phyloP scores from a whole-genome alignment of 2,797 vertebrate species.

The Mallotus villosus region DNA sequence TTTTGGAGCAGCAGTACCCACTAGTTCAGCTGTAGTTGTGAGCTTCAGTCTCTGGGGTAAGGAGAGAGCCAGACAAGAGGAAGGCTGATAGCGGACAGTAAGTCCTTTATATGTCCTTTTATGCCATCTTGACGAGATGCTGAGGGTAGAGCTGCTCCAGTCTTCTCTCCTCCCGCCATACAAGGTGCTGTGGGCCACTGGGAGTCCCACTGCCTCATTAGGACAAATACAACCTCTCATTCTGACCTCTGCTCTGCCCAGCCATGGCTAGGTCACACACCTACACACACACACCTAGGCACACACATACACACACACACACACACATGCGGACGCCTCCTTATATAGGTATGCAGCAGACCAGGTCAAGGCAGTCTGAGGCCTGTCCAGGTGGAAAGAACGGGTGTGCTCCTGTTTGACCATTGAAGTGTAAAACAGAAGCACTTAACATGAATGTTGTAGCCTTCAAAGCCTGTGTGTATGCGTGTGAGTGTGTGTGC shows the following conservation, averaged over 20 bases:
- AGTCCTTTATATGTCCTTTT: not conserved
- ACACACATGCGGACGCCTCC: not conserved
- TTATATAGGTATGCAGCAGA: not conserved
- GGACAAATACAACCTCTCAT: not conserved
- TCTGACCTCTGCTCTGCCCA: slow-evolving; percentile 3
- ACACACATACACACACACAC: not conserved
- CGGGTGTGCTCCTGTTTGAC: not conserved
- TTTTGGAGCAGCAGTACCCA: too few species aligned
- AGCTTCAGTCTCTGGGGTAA: too few species aligned
- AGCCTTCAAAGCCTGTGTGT: too few species aligned
- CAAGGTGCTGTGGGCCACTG: not conserved
- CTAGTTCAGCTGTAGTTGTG: too few species aligned
- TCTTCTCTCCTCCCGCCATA: not conserved
- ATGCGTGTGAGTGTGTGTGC: too few species aligned
- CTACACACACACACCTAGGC: too few species aligned
- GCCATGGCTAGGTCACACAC: not conserved
- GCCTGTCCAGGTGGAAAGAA: not conserved
- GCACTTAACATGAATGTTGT: too few species aligned
- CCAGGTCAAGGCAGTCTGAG: not conserved
- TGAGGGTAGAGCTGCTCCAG: not conserved
- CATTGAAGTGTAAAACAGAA: too few species aligned
- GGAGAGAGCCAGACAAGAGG: not conserved
- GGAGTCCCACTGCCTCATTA: slow-evolving; percentile 11
- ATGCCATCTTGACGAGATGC: not conserved
- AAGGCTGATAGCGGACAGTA: not conserved